Conservation (phyloP, 1,140 invertebrate species). For the Thaumetopoea pityocampa region DNA sequence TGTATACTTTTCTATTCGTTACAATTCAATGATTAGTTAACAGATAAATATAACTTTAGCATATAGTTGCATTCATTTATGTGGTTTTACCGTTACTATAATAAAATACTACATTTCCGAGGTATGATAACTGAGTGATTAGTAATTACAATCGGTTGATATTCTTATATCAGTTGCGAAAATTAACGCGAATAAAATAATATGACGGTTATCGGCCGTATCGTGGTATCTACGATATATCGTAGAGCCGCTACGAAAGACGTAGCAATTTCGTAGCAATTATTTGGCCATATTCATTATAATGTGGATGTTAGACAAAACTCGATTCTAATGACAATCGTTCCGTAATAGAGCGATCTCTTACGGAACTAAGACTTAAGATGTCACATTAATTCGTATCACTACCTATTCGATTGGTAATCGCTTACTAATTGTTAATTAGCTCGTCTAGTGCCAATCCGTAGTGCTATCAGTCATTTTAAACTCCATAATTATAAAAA, state of each 20-base stretch:
- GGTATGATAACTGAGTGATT: conserved; percentile 2
- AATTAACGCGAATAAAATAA: conserved; percentile 9
- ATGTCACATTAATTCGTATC: no score
- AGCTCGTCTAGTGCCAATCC: no score
- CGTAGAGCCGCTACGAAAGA: conserved; percentile 58
- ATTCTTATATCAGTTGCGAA: conserved; percentile 1
- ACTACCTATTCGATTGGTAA: no score
- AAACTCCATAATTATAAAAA: no score
- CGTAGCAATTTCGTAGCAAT: no score
- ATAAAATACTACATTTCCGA: conserved; percentile 1
- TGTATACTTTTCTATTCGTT: conserved; percentile 24
- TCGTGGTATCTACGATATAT: conserved; percentile 36
- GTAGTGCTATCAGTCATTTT: no score
- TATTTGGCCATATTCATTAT: no score
- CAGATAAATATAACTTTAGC: conserved; percentile 33
- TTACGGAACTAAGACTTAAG: no score
- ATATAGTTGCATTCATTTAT: conserved; percentile 2
- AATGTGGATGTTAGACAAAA: no score
- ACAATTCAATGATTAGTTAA: conserved; percentile 39
- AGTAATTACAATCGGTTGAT: conserved; percentile 1
- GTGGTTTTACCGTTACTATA: conserved; percentile 1
- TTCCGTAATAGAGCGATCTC: no score
- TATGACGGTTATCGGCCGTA: conserved; percentile 1
- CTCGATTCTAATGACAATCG: no score
- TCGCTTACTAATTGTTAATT: no score